Evolutionary conservation across 2,888 invertebrate species (phyloP), one percentile per base, ranked within the genome.

Genomic region (Philonicus albiceps): DNA sequence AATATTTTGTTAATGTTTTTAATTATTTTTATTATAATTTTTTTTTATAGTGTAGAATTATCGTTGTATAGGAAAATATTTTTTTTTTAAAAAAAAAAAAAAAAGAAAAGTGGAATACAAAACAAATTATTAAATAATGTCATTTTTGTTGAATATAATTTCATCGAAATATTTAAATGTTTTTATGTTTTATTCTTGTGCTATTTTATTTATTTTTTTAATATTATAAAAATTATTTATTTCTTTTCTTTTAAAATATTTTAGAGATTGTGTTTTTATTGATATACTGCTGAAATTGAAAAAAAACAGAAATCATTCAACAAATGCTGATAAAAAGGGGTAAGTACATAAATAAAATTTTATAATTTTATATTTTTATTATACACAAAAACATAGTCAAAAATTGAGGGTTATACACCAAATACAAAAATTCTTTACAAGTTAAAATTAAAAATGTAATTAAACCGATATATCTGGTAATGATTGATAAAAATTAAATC

Each of bases 181-280:
- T 87, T 87, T 37, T 88, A 86, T 85, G 40, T 86, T 87, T 86
- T 87, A 87, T 88, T 37, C 37, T 37, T 37, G 37, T 37, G 37
- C 37, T 88, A 87, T 87, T 88, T 87, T 88, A 87, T 86, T 88
- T 87, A 87, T 88, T 88, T 88, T 30, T 86, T 19, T 73, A n/a
- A 55, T 89, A 88, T 88, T 88, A 86, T 87, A 4, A 1, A 5
- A 8, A 43, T 13, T 43, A 13, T 13, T 88, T 89, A 88, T 87
- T 37, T 34, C 2, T 34, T 34, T 34, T 34, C 34, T 1, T 7
- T 34, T 34, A 1, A 7, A 0, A 5, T 87, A 88, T 88, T 88
- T 88, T 49, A n/a, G 13, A 31, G 34, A 31, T 22, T 74, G 74
- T 16, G 27, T 64, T 74, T 22, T 74, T n/a, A 34, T 31, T 74